Evolutionary conservation across 2,113 vertebrate genomes (phyloP).

Genomic region (Aramus guarauna): DNA sequence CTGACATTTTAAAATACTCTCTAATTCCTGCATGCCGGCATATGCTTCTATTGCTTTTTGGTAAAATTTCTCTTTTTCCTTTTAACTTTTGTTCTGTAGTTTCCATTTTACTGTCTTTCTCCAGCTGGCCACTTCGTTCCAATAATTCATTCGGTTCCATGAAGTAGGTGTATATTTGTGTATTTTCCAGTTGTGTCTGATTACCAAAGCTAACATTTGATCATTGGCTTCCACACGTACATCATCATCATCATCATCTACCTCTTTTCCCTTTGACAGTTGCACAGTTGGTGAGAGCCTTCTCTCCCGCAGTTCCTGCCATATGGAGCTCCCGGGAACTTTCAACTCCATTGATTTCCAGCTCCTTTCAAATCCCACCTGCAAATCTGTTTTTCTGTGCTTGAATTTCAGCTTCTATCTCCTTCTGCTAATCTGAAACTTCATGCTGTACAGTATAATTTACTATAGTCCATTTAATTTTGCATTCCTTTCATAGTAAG

Average conservation of each 20-base stretch:
- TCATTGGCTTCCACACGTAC: neutral
- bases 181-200: conserved; percentile 34
- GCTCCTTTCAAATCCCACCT: conserved; percentile 62
- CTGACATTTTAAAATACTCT: conserved; percentile 11
- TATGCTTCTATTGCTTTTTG: neutral
- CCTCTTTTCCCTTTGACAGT: conserved; percentile 5
- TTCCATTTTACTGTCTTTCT: neutral
- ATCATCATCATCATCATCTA: neutral
- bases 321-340: conserved; percentile 58
- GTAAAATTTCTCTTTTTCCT: neutral
- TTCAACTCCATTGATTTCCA: conserved; percentile 56
- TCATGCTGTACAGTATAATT: neutral
- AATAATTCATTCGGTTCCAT: neutral
- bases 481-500: neutral
- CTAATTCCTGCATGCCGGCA: neutral
- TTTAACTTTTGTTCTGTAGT: neutral
- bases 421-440: conserved; percentile 16
- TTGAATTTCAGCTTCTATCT: conserved; percentile 13
- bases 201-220: conserved; percentile 19
- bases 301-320: conserved; percentile 26
- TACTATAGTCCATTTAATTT: neutral
- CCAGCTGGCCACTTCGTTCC: conserved; percentile 36
- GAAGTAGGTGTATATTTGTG: neutral
- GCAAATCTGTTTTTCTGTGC: conserved; percentile 32
- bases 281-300: conserved; percentile 37